Base-by-base conservation (phyloP, 2,797 vertebrate genomes). In the Calcarius lapponicus region DNA sequence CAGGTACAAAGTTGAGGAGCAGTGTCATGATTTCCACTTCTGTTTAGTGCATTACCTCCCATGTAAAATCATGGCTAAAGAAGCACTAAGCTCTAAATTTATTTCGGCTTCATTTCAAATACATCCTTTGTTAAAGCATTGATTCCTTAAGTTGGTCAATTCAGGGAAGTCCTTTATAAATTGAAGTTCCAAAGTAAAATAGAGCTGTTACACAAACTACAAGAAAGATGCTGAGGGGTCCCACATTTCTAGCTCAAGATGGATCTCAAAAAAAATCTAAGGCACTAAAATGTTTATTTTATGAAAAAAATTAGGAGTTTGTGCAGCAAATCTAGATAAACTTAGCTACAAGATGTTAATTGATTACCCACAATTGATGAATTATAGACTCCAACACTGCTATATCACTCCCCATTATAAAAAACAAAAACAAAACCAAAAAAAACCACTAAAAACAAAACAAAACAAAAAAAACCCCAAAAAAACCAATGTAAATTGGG, bases 151-250 rank as follows among this genome's bases (percentile, higher is more conserved):
- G 2, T 17, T 81, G 2, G 18, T 34, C 54, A 40, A 4, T 38
- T 80, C 29, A 65, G 28, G 51, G 10, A 47, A 76, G 2, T 25
- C 3, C 3, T 64, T 88, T 69, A 32, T 4, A 51, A 47, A 47
- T 0, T 43, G 21, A 56, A 80, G 53, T 29, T 80, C 24, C 25
- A 43, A 72, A 64, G 6, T 38, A 38, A 80, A 83, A 43, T 7
- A 71, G 11, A 74, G 5, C 4, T 0, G 0, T 45, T 66, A 25
- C 32, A 79, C 3, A 60, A 71, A 45, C 7, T 11, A 11, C 17
- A 75, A 24, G 31, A 36, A 62, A 38, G 12, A 25, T 20, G 5
- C 10, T 48, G 13, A 62, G 9, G 31, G 9, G 18, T 42, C 22
- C 16, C 22, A 65, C 25, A 75, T 4, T 22, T 47, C 40, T 38